Evolutionary conservation across 2,797 vertebrate genomes (phyloP).

Genomic region (Lateolabrax maculatus): DNA sequence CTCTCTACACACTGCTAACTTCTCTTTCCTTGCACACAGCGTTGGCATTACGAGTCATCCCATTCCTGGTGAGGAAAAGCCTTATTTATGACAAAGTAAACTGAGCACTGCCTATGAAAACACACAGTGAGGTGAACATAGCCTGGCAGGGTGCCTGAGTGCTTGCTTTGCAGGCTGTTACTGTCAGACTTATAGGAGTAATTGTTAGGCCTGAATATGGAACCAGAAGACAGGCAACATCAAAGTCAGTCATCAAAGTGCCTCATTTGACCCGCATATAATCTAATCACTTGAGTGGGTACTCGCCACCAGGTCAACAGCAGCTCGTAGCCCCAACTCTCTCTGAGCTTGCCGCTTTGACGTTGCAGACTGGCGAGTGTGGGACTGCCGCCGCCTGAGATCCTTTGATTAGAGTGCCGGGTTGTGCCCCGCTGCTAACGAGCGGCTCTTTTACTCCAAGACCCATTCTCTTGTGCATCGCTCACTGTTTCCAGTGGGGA

Average conservation of each 20-base stretch:
- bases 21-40: constrained; percentile 40
- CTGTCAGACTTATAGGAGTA: constrained; percentile 58
- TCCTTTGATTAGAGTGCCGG: constrained; percentile 73
- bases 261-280: constrained; percentile 79
- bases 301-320: constrained; percentile 62
- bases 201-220: constrained; percentile 56
- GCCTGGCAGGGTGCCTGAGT: constrained; percentile 33
- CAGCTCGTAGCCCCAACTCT: constrained; percentile 49
- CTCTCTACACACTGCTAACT: constrained; percentile 46
- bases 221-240: constrained; percentile 71
- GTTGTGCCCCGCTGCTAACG: constrained; percentile 69
- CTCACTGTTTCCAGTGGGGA: constrained; percentile 64
- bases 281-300: constrained; percentile 80
- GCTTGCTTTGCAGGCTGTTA: constrained; percentile 38
- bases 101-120: constrained; percentile 55
- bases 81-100: constrained; percentile 65
- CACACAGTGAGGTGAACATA: constrained; percentile 44
- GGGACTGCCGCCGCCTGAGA: constrained; percentile 49
- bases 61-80: constrained; percentile 58
- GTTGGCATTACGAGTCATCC: constrained; percentile 40
- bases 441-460: constrained; percentile 56
- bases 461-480: constrained; percentile 46
- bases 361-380: constrained; percentile 39
- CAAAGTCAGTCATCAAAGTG: constrained; percentile 81
- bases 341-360: constrained; percentile 64